A percentile compares a stretch with the other conserved stretches of the same genome.
Conservation (phyloP, 2,888 invertebrate genomes). For the Unio pictorum region DNA sequence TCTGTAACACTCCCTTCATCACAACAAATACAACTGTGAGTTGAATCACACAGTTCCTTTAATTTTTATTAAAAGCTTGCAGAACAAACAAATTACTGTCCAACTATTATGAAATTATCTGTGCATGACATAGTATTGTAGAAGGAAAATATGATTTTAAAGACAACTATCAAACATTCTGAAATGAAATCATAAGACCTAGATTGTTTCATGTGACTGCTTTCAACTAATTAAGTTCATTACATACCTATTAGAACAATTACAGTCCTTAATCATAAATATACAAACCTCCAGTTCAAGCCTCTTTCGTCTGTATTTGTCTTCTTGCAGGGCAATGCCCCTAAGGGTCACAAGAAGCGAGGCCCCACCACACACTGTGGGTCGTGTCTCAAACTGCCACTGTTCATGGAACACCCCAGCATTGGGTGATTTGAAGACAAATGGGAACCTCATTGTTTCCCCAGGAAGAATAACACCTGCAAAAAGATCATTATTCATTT, state of each 20-base stretch:
- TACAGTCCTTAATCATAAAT: neutral
- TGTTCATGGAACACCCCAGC: slow-evolving; percentile 70
- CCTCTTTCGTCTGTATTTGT: slow-evolving; percentile 63
- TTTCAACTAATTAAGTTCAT: neutral
- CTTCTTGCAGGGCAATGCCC: slow-evolving; percentile 68
- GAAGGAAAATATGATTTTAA: too few species aligned
- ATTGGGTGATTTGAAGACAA: slow-evolving; percentile 71
- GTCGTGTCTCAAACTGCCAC: slow-evolving; percentile 70
- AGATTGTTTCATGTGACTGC: too few species aligned
- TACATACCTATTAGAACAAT: neutral
- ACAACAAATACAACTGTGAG: too few species aligned
- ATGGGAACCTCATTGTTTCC: slow-evolving; percentile 68
- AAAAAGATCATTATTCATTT: slow-evolving; percentile 1
- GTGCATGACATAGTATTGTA: too few species aligned
- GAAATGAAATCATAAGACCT: too few species aligned
- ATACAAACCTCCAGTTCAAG: slow-evolving; percentile 62
- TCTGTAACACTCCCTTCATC: too few species aligned
- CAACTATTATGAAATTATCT: too few species aligned
- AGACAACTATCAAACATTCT: too few species aligned
- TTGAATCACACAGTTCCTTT: too few species aligned
- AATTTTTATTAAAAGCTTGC: too few species aligned
- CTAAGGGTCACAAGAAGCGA: slow-evolving; percentile 67
- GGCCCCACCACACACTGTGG: slow-evolving; percentile 68
- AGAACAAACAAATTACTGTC: too few species aligned
- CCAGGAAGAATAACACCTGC: slow-evolving; percentile 70